Evolutionary conservation across 2,113 vertebrate species (phyloP).

Genomic region (Eidolon helvum): DNA sequence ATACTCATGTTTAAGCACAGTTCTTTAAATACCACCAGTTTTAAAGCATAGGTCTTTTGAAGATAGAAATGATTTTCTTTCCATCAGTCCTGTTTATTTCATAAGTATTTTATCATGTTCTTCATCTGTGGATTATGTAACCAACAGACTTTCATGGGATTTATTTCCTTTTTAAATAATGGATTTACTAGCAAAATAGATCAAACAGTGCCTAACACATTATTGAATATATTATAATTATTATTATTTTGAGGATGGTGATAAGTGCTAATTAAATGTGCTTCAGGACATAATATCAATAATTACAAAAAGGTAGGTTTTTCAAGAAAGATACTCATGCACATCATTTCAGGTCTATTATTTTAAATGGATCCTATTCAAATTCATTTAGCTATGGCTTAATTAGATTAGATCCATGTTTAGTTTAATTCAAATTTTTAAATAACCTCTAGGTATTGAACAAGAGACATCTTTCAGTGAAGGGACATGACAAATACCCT

Average conservation of each 20-base stretch:
- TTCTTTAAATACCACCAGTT: background rate
- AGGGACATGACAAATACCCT: conserved; percentile 9
- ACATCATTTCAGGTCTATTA: conserved; percentile 82
- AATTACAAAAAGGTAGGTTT: conserved; percentile 86
- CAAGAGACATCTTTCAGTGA: conserved; percentile 43
- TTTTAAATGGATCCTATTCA: conserved; percentile 86
- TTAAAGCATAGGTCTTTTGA: background rate
- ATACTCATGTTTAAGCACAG: background rate
- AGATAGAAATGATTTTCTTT: background rate
- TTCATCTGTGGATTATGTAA: conserved; percentile 1
- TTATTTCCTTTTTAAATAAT: conserved; percentile 49
- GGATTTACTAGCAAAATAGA: conserved; percentile 71
- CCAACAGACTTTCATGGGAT: conserved; percentile 55
- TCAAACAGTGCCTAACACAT: conserved; percentile 65
- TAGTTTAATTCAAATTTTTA: conserved; percentile 70
- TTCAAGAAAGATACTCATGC: conserved; percentile 84
- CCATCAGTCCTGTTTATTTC: background rate
- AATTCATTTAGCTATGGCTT: conserved; percentile 80
- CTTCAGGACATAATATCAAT: conserved; percentile 87
- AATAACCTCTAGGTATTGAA: conserved; percentile 68
- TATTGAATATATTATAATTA: conserved; percentile 78
- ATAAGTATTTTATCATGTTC: background rate
- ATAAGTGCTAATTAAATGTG: conserved; percentile 82
- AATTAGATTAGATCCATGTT: conserved; percentile 82
- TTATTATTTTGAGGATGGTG: conserved; percentile 79